Conservation (phyloP, 2,113 vertebrate genomes). For the Mungos mungo region DNA sequence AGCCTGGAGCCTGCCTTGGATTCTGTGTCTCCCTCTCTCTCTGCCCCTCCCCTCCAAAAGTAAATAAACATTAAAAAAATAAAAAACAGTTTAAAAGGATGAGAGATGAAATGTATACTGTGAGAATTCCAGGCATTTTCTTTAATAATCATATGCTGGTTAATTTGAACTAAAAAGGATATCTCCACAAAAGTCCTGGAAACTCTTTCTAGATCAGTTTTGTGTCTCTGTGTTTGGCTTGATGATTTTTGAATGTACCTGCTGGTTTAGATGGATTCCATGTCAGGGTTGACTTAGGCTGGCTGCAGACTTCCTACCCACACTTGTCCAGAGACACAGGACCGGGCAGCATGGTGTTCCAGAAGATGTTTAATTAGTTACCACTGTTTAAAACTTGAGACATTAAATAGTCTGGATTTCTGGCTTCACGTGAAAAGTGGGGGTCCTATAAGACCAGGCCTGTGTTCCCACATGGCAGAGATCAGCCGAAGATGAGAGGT, state of each 20-base stretch:
- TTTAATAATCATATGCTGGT: neutral
- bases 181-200: neutral
- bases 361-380: neutral
- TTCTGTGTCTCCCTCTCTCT: too few species aligned
- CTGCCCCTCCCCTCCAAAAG: too few species aligned
- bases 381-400: neutral
- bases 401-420: neutral
- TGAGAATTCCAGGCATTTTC: slow-evolving; percentile 19
- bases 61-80: too few species aligned
- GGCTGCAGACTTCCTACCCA: neutral
- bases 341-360: neutral
- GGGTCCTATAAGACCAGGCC: neutral
- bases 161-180: neutral
- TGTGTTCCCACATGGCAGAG: neutral
- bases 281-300: neutral
- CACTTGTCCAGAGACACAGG: neutral
- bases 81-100: neutral
- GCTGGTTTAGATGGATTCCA: neutral
- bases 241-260: neutral
- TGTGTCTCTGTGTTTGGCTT: neutral
- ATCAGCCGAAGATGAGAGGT: neutral
- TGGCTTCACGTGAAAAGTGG: neutral
- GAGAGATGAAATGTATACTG: neutral
- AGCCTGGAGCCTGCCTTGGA: too few species aligned
- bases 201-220: neutral